Percentiles rank a stretch among this genome's conserved stretches.
Conservation (phyloP, 2,888 invertebrate species). For the Steinernema hermaphroditum region DNA sequence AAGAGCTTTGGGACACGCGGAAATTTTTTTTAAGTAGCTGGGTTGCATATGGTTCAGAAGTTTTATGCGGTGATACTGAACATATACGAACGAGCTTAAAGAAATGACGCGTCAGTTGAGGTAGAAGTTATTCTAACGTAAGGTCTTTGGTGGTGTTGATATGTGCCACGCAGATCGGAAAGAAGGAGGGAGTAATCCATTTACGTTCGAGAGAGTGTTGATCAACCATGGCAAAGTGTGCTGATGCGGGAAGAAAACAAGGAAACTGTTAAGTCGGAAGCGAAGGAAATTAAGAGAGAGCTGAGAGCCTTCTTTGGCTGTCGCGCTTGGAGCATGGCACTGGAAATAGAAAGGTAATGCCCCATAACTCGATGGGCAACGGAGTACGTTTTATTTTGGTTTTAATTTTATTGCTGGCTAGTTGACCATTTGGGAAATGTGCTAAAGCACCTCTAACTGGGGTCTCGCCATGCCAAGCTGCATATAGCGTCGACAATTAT, state of each 20-base stretch:
- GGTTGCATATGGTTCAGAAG: no score
- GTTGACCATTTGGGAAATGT: not conserved
- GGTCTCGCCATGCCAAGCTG: not conserved
- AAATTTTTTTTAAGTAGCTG: no score
- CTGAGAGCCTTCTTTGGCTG: no score
- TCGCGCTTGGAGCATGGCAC: no score
- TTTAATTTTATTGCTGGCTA: not conserved
- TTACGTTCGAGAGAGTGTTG: not conserved
- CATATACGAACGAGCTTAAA: no score
- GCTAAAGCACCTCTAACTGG: not conserved
- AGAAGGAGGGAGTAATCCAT: conserved; percentile 5
- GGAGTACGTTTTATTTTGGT: not conserved
- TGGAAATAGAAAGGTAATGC: not conserved
- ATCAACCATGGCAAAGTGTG: conserved; percentile 1
- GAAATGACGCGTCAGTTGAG: no score
- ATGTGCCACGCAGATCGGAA: conserved; percentile 6
- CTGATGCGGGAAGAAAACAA: conserved; percentile 10
- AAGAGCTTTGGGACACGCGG: no score
- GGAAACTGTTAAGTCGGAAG: conserved; percentile 19
- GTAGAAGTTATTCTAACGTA: no score
- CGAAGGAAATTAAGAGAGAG: not conserved
- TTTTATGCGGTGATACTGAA: no score
- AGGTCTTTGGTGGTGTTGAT: conserved; percentile 4
- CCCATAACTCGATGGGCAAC: not conserved
- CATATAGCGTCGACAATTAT: no score